Evolutionary conservation across 2,888 invertebrate genomes (phyloP), one percentile per base, ranked within the genome.

Genomic region (Heliconius aoede): DNA sequence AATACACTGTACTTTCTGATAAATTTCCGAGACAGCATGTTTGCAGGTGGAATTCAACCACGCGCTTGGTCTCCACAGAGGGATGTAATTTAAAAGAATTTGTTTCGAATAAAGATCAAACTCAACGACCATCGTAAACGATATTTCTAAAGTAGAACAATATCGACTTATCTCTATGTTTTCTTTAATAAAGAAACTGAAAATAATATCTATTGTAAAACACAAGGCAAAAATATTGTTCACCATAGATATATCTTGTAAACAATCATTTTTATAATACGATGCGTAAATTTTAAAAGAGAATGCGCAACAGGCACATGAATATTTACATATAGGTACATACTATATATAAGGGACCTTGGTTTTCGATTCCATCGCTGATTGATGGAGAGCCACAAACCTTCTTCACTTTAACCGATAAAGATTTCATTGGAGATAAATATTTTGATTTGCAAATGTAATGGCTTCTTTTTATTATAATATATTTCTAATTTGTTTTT

Each of bases 361-460:
- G 65, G 36, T 26, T 40, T 15, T 18, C 36, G 24, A 40, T 40
- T 36, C 36, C 36, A 24, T 15, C 36, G 36, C 24, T 65, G 65
- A 65, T 24, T 65, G 65, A 65, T 65, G 65, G 24, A 65, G 40
- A 65, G 36, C 65, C n/a, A 64, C 64, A 64, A 64, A 64, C 13
- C 60, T n/a, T 64, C 36, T 64, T 64, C n/a, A 64, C 36, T 64
- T 46, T n/a, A 24, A 36, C 30, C 24, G 65, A 36, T 65, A 65
- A 65, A 65, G 60, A 40, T 36, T 65, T 65, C 36, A 65, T 40
- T 24, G 24, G 15, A 4, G 36, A 40, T 40, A 65, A 65, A 65
- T 65, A 65, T 65, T 65, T 65, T 65, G 65, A 65, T 65, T 65
- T 65, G 26, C 60, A 26, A 24, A 65, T 15, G 65, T 15, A 36